phyloP scores from a whole-genome alignment of 2,113 vertebrate species.

The Corvus cornix region DNA sequence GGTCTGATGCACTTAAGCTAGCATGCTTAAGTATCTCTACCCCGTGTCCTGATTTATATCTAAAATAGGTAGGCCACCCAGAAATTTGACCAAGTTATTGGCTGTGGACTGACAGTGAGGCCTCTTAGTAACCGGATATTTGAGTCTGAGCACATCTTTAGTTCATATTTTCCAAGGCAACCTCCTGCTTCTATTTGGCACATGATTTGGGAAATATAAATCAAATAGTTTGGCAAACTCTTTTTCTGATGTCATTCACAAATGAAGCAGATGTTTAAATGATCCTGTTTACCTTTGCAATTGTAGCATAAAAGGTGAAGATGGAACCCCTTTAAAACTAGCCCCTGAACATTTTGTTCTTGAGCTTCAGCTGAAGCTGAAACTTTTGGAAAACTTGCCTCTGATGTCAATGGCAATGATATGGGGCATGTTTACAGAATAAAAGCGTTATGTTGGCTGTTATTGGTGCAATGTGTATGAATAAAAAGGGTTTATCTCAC shows the following conservation, averaged over 20 bases:
- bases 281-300: not conserved
- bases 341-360: not conserved
- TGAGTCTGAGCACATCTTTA: not conserved
- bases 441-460: not conserved
- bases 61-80: not conserved
- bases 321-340: not conserved
- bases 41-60: not conserved
- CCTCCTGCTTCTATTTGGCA: not conserved
- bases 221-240: not conserved
- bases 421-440: not conserved
- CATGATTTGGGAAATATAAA: not conserved
- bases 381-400: not conserved
- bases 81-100: not conserved
- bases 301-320: not conserved
- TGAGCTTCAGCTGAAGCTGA: not conserved
- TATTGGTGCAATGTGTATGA: not conserved
- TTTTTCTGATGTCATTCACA: not conserved
- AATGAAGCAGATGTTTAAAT: constrained; percentile 2
- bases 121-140: not conserved
- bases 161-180: not conserved
- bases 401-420: not conserved
- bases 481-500: constrained; percentile 24
- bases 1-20: not conserved
- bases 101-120: not conserved
- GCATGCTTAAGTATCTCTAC: not conserved